Conservation (phyloP, 2,888 invertebrate species). For the Ischnura elegans region DNA sequence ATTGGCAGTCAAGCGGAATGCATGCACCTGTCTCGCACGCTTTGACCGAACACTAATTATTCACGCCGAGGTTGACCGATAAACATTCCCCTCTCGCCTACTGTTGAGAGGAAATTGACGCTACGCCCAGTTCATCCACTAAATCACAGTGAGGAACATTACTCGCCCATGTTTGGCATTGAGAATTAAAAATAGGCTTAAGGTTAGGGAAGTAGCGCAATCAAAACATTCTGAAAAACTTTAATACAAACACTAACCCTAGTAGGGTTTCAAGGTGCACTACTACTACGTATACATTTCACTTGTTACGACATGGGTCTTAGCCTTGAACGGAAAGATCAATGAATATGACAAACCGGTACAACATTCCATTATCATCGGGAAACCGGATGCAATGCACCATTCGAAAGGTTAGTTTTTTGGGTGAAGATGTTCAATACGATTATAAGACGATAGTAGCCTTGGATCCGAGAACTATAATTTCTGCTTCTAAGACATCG, state of each 20-base stretch:
- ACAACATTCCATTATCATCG: not conserved
- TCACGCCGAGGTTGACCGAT: constrained; percentile 52
- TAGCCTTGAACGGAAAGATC: not conserved
- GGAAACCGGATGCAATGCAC: not conserved
- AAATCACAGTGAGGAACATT: not conserved
- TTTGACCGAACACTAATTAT: constrained; percentile 34
- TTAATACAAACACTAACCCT: not conserved
- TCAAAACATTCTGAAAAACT: not conserved
- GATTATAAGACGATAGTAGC: not conserved
- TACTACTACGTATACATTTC: not conserved
- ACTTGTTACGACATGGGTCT: not conserved
- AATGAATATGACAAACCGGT: constrained; percentile 6
- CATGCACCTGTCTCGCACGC: constrained; percentile 37
- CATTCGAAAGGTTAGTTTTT: not conserved
- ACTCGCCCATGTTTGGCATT: not conserved
- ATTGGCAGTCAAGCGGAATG: not conserved
- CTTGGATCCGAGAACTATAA: too few relatives aligned
- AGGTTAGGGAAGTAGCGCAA: not conserved
- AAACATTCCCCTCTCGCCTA: constrained; percentile 37
- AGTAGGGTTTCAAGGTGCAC: not conserved
- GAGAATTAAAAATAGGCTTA: not conserved
- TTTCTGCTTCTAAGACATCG: too few relatives aligned
- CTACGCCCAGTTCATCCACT: not conserved
- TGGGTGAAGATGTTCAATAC: not conserved
- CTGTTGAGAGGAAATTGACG: not conserved